phyloP scores from a whole-genome alignment of 2,888 invertebrate genomes.

The Dimorphilus gyrociliatus region DNA sequence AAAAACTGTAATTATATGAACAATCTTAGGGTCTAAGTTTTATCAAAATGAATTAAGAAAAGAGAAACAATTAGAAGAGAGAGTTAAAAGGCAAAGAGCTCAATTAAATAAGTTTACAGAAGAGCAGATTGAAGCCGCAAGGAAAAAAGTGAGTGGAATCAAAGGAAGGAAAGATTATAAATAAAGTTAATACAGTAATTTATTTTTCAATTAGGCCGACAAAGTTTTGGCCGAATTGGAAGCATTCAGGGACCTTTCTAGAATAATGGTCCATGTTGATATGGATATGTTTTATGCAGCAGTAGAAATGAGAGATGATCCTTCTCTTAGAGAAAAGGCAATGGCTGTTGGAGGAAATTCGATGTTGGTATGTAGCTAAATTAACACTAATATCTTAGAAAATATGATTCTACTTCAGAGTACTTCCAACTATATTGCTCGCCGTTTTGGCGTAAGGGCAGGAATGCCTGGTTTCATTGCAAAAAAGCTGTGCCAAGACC shows the following conservation, averaged over 20 bases:
- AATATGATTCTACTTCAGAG: slow-evolving; percentile 35
- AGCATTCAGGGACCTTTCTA: slow-evolving; percentile 34
- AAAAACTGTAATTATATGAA: no score
- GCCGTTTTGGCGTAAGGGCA: slow-evolving; percentile 45
- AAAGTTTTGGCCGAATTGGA: slow-evolving; percentile 35
- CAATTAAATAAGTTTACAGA: slow-evolving; percentile 21
- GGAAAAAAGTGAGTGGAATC: slow-evolving; percentile 14
- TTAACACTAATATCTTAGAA: not conserved
- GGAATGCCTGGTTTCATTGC: slow-evolving; percentile 49
- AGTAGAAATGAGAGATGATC: slow-evolving; percentile 43
- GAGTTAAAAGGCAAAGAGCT: slow-evolving; percentile 33
- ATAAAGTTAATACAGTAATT: not conserved
- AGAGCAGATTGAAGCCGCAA: slow-evolving; percentile 23
- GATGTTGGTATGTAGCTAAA: slow-evolving; percentile 41
- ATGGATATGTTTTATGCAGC: slow-evolving; percentile 50
- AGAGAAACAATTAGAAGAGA: slow-evolving; percentile 39
- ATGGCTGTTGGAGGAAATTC: slow-evolving; percentile 45
- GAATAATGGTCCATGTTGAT: slow-evolving; percentile 44
- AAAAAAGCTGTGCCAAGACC: slow-evolving; percentile 44
- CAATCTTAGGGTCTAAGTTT: slow-evolving; percentile 42
- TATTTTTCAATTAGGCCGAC: slow-evolving; percentile 43
- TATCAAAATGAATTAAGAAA: slow-evolving; percentile 42
- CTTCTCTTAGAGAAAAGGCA: slow-evolving; percentile 39
- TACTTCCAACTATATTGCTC: slow-evolving; percentile 46
- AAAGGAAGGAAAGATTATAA: not conserved